Evolutionary conservation across 2,888 invertebrate genomes (phyloP).

Genomic region (Reticulitermes lucifugus): DNA sequence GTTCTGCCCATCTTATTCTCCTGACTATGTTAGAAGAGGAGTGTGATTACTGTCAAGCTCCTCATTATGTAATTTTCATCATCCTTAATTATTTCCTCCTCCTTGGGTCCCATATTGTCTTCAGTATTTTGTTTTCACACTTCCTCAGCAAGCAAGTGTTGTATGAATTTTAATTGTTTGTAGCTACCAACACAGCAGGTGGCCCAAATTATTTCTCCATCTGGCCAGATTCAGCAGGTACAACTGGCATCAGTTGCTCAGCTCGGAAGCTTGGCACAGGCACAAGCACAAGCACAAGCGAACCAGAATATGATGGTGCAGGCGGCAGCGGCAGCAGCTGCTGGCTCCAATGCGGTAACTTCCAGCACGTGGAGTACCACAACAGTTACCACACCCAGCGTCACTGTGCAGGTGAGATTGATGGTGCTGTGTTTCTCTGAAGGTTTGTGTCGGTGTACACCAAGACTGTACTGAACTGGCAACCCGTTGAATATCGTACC

Average conservation of each 20-base stretch:
- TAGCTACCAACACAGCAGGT: conserved; percentile 66
- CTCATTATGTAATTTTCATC: no score
- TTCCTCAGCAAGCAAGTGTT: no score
- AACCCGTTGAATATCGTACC: no score
- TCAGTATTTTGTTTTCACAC: no score
- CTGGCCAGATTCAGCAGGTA: conserved; percentile 90
- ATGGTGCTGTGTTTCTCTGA: no score
- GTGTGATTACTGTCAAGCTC: no score
- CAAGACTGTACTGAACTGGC: no score
- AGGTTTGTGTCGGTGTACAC: no score
- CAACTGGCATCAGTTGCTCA: conserved; percentile 78
- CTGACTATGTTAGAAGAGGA: no score
- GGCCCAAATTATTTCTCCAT: conserved; percentile 88
- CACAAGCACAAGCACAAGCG: conserved; percentile 55
- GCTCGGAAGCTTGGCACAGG: conserved; percentile 56
- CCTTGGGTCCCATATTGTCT: no score
- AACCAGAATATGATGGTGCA: conserved; percentile 57
- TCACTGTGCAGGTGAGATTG: conserved; percentile 60
- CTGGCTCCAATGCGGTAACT: conserved; percentile 52
- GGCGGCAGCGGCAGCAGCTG: conserved; percentile 55
- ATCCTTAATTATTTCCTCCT: no score
- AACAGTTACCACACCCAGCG: conserved; percentile 61
- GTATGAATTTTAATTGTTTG: not conserved
- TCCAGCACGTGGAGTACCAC: conserved; percentile 56
- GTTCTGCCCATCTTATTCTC: no score